Evolutionary conservation across 1,140 invertebrate species (phyloP).

Genomic region (Lepidurus apus): DNA sequence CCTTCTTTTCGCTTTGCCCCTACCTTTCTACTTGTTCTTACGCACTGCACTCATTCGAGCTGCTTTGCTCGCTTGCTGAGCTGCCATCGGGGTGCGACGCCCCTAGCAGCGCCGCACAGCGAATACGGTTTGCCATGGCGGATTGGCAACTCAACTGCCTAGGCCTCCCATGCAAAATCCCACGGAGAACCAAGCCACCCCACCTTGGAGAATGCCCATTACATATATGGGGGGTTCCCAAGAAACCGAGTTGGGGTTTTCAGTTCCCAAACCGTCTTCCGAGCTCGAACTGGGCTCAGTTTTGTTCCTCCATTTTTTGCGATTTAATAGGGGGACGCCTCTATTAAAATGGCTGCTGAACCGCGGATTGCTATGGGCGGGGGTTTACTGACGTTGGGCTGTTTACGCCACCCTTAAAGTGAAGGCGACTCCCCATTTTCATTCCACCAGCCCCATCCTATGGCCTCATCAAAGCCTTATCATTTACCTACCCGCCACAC

Average conservation of each 20-base stretch:
- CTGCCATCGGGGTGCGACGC: conserved; percentile 11
- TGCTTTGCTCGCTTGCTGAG: conserved; percentile 4
- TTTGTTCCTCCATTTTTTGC: background rate
- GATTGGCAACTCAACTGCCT: conserved; percentile 9
- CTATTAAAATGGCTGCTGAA: background rate
- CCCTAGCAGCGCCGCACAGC: conserved; percentile 9
- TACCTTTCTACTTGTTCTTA: conserved; percentile 22
- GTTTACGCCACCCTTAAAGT: background rate
- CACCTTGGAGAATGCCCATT: background rate
- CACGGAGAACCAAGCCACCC: background rate
- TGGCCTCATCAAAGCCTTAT: too few species aligned
- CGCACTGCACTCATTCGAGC: conserved; percentile 17
- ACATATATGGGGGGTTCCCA: background rate
- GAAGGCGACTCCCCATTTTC: background rate
- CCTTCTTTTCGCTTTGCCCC: conserved; percentile 12
- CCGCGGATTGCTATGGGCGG: background rate
- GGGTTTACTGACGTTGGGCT: background rate
- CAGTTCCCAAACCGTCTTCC: background rate
- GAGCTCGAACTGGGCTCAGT: background rate
- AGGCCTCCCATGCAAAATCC: conserved; percentile 17
- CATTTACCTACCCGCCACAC: background rate
- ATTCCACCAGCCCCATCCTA: background rate
- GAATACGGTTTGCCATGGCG: conserved; percentile 19
- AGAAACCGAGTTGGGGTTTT: background rate
- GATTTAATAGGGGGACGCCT: background rate